Evolutionary conservation across 53 echinoderm and acorn worm species (phyloP).

Genomic region (Temnopleurus reevesii): DNA sequence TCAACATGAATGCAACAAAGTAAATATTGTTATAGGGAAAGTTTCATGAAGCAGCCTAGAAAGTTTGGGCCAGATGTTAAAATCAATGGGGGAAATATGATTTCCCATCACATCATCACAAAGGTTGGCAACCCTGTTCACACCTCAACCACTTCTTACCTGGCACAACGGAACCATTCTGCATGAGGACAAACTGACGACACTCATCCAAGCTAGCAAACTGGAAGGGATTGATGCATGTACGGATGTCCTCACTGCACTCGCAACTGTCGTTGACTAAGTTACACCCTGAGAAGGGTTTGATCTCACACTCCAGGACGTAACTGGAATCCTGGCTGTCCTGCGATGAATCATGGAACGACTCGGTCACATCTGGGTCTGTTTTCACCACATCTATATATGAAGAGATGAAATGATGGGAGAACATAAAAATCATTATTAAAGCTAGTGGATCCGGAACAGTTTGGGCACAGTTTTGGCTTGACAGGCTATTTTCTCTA

Average conservation of each 20-base stretch:
- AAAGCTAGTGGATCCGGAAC: too few relatives aligned
- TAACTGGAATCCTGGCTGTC: not conserved
- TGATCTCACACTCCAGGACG: slow-evolving; percentile 53
- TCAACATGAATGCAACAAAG: too few relatives aligned
- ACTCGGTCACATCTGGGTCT: slow-evolving; percentile 34
- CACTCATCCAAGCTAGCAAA: slow-evolving; percentile 67
- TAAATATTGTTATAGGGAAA: too few relatives aligned
- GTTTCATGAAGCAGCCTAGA: too few relatives aligned
- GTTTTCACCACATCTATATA: not conserved
- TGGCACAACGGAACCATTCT: slow-evolving; percentile 41
- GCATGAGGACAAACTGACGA: slow-evolving; percentile 44
- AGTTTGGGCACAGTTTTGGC: too few relatives aligned
- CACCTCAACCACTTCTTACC: slow-evolving; percentile 52
- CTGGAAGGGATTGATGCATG: slow-evolving; percentile 80
- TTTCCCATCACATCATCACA: too few relatives aligned
- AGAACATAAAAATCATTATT: too few relatives aligned
- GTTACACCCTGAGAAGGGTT: slow-evolving; percentile 74
- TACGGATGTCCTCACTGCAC: slow-evolving; percentile 63
- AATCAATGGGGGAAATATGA: too few relatives aligned
- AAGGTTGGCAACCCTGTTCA: not conserved
- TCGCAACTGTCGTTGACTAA: slow-evolving; percentile 61
- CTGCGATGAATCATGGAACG: slow-evolving; percentile 18
- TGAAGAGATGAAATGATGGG: not conserved
- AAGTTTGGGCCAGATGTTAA: too few relatives aligned
- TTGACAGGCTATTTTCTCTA: too few relatives aligned